Evolutionary conservation across 2,888 invertebrate species (phyloP), one percentile per base, ranked within the genome.

Genomic region (Drosophila sordidula): DNA sequence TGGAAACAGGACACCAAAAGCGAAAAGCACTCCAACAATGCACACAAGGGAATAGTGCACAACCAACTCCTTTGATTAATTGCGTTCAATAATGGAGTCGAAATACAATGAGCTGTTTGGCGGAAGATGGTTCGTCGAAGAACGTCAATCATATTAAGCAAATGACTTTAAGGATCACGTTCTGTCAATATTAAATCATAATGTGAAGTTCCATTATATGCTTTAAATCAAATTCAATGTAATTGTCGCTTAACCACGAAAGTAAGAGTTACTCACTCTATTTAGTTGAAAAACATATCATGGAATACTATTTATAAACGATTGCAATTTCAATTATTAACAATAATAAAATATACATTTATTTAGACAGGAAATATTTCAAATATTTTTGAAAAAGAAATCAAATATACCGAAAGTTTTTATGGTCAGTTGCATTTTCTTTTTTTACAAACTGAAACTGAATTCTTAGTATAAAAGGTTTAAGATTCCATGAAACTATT

Each of bases 401-500:
- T n/a, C n/a, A n/a, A n/a, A n/a, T n/a, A n/a, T n/a, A n/a, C n/a
- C n/a, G n/a, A n/a, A n/a, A n/a, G n/a, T n/a, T n/a, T n/a, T n/a
- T n/a, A n/a, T n/a, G n/a, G n/a, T n/a, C n/a, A n/a, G n/a, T n/a
- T n/a, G n/a, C n/a, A n/a, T n/a, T n/a, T n/a, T n/a, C n/a, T n/a
- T n/a, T n/a, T n/a, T n/a, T n/a, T n/a, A n/a, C n/a, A n/a, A n/a
- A n/a, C n/a, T n/a, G n/a, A n/a, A n/a, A n/a, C n/a, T n/a, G n/a
- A n/a, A n/a, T n/a, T n/a, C n/a, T 2, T 3, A 22, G 22, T 22
- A 45, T 38, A 62, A 34, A 63, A 9, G 39, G 36, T 42, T 61
- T 32, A 25, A 50, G 39, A 69, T 75, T 62, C 49, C 47, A 52
- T 62, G 36, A 11, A 68, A 49, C 61, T 56, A 56, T 70, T 74